phyloP scores from a whole-genome alignment of 2,113 vertebrate genomes.

The Lophura nycthemera region DNA sequence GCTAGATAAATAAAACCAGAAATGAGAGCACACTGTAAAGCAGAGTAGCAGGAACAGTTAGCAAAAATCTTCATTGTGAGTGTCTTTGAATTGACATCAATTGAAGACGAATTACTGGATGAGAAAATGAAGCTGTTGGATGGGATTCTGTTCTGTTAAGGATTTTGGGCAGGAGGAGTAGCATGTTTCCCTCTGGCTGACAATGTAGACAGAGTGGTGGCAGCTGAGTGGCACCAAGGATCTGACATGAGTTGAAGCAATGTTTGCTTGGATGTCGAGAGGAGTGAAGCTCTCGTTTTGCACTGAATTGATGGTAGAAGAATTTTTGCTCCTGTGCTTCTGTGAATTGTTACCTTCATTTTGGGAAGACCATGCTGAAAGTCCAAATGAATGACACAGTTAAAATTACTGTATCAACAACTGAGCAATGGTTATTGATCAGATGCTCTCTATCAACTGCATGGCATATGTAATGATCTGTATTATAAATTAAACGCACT shows the following conservation, averaged over 20 bases:
- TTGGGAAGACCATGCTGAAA: background rate
- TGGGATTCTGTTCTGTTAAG: background rate
- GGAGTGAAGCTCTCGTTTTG: background rate
- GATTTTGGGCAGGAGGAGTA: background rate
- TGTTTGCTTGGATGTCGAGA: too few relatives aligned
- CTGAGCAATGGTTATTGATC: background rate
- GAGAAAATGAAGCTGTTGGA: accelerated
- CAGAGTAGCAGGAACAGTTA: accelerated
- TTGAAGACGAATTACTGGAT: background rate
- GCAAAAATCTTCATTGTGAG: background rate
- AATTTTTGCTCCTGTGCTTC: background rate
- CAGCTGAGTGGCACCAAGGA: background rate
- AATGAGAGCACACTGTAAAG: background rate
- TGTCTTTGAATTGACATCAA: background rate
- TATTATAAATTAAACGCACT: background rate
- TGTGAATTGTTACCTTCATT: background rate
- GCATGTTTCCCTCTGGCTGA: background rate
- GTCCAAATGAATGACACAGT: slow-evolving; percentile 4
- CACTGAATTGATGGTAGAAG: background rate
- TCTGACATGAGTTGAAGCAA: background rate
- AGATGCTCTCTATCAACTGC: background rate
- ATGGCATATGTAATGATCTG: background rate
- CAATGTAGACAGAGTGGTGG: accelerated
- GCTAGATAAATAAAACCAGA: background rate
- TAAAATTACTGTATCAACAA: background rate